Evolutionary conservation across 2,113 vertebrate genomes (phyloP).

Genomic region (Prietella phreatophila): DNA sequence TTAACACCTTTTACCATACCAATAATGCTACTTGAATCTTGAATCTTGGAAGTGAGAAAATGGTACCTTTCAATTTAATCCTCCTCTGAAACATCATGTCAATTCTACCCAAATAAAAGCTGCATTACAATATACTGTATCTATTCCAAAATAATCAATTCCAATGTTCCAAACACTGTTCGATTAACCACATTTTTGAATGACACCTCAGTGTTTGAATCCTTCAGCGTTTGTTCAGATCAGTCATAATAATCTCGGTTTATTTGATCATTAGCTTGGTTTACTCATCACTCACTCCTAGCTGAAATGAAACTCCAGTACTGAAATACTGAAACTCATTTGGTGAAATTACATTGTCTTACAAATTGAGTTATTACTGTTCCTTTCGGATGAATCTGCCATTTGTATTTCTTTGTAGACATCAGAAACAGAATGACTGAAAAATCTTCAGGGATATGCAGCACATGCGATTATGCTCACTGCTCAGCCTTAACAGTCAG

Average conservation of each 20-base stretch:
- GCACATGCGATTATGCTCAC: background rate
- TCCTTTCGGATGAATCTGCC: slow-evolving; percentile 29
- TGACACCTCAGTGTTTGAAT: background rate
- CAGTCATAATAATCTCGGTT: slow-evolving; percentile 6
- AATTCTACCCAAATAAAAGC: background rate
- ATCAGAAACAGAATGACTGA: background rate
- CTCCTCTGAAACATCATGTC: background rate
- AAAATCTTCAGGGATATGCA: background rate
- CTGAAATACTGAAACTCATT: slow-evolving; percentile 19
- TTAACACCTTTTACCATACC: too few species aligned
- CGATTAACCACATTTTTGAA: background rate
- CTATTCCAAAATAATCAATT: background rate
- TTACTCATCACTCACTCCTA: background rate
- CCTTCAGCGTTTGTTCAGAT: too few species aligned
- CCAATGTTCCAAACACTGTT: background rate
- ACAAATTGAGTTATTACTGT: slow-evolving; percentile 38
- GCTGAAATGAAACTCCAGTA: slow-evolving; percentile 18
- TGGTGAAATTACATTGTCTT: slow-evolving; percentile 52
- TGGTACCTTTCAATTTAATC: background rate
- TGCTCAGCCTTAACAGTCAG: background rate
- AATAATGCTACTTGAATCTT: too few species aligned
- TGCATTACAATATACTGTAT: background rate
- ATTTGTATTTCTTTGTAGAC: slow-evolving; percentile 33
- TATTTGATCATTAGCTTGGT: background rate
- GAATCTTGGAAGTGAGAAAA: background rate